phyloP scores from a whole-genome alignment of 1,140 invertebrate species.

The Drosophila tristis region DNA sequence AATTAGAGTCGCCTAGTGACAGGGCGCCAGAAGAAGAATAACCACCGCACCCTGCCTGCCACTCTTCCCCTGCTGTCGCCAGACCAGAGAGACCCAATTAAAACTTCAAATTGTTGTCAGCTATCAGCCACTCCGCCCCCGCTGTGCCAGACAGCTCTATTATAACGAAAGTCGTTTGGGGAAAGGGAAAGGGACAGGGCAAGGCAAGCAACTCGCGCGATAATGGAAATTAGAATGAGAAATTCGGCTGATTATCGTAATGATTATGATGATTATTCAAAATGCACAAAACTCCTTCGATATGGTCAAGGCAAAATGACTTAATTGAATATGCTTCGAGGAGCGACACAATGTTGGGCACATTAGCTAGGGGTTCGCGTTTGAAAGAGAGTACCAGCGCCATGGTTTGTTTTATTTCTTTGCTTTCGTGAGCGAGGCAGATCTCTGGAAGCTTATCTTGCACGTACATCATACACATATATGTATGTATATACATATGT shows the following conservation, averaged over 20 bases:
- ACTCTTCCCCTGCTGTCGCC: background rate
- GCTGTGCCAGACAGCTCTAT: slow-evolving; percentile 69
- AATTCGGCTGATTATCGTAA: slow-evolving; percentile 38
- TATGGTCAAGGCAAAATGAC: slow-evolving; percentile 29
- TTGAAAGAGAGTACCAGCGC: too few species aligned
- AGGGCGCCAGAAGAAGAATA: slow-evolving; percentile 30
- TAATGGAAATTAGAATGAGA: slow-evolving; percentile 30
- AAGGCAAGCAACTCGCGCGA: slow-evolving; percentile 33
- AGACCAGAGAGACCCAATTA: slow-evolving; percentile 52
- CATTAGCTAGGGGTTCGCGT: background rate
- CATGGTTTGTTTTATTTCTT: background rate
- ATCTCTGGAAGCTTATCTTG: too few species aligned
- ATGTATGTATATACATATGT: too few species aligned
- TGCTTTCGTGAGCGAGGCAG: too few species aligned
- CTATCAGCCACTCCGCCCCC: slow-evolving; percentile 58
- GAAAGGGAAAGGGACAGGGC: background rate
- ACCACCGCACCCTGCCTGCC: background rate
- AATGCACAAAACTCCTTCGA: slow-evolving; percentile 29
- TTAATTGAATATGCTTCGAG: slow-evolving; percentile 37
- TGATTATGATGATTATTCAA: slow-evolving; percentile 63
- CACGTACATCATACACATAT: too few species aligned
- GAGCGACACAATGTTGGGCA: background rate
- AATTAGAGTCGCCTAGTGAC: slow-evolving; percentile 52
- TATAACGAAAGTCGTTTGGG: slow-evolving; percentile 20
- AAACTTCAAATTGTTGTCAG: slow-evolving; percentile 64